These are phyloP conservation scores for Noctua pronuba DNA, from an alignment of 2,888 invertebrate species.

Conservation along the genomic window DNA sequence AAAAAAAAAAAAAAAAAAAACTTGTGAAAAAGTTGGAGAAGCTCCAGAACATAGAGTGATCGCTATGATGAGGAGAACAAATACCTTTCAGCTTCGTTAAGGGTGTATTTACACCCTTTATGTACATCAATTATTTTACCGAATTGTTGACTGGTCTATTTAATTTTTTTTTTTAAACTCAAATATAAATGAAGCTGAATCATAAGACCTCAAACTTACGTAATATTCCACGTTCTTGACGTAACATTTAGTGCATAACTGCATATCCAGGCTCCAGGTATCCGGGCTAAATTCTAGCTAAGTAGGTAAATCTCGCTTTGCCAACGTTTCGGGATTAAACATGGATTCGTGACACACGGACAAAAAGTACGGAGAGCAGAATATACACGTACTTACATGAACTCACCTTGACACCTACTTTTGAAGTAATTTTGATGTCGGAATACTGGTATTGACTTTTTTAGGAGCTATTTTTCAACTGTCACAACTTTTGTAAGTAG, in stretches of 20 bases:
- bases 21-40: too few relatives aligned
- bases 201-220: slow-evolving; percentile 6
- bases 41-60: too few relatives aligned
- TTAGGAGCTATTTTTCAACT: background rate
- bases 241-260: slow-evolving; percentile 45
- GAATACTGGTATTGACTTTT: background rate
- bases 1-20: too few relatives aligned
- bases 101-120: too few relatives aligned
- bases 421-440: background rate
- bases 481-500: background rate
- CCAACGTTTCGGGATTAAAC: slow-evolving; percentile 59
- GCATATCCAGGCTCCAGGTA: slow-evolving; percentile 42
- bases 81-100: too few relatives aligned
- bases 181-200: background rate
- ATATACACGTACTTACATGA: background rate
- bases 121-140: background rate
- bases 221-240: slow-evolving; percentile 23
- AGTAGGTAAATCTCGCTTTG: slow-evolving; percentile 69
- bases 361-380: background rate
- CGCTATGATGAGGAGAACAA: too few relatives aligned
- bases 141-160: background rate
- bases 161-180: too few relatives aligned
- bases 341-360: slow-evolving; percentile 28
- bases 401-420: background rate
- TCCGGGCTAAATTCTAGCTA: slow-evolving; percentile 56